Base-by-base conservation (phyloP, 2,113 vertebrate species). In the Tyto alba region DNA sequence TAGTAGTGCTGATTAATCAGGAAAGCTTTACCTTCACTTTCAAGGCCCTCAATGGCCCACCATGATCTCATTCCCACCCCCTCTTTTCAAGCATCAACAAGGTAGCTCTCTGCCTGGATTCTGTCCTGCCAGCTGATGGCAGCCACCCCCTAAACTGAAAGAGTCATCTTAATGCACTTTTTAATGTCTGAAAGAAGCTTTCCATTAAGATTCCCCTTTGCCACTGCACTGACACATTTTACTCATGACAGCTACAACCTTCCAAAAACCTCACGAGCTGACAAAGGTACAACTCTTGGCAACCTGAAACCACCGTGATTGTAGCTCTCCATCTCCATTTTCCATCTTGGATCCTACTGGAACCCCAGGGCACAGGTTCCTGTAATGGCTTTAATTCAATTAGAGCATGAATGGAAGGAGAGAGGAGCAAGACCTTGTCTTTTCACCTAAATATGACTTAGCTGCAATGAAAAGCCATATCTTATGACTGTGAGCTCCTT, bases 231-330 rank as follows among this genome's bases (percentile, higher is more conserved):
- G 41, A 40, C 36, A 67, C 52, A 32, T 74, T 66, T 66, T 6
- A 59, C 25, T 15, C 22, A 32, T 19, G 62, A 60, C 30, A 48
- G 15, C 36, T 30, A 73, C 43, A 86, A 36, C 27, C 32, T 25
- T n/a, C 36, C 41, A 10, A 57, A 87, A n/a, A 43, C 38, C 30
- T 63, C 15, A 41, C 0, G 2, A 17, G 18, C 0, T 64, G n/a
- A 53, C 59, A 57, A 38, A 64, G n/a, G 15, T 11, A 66, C 77
- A 55, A 17, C n/a, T 40, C 53, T 32, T 48, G 20, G 56, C 32
- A 88, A 80, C 6, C 23, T 56, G 67, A 55, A 87, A 76, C 16
- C 41, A 9, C 15, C 16, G 18, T 11, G n/a, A 74, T 4, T 30
- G 36, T 10, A 48, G 55, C 43, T 74, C 17, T 59, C 8, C 2